Base-by-base conservation (phyloP, 1,140 invertebrate genomes). In the Aphelenchoides fujianensis region DNA sequence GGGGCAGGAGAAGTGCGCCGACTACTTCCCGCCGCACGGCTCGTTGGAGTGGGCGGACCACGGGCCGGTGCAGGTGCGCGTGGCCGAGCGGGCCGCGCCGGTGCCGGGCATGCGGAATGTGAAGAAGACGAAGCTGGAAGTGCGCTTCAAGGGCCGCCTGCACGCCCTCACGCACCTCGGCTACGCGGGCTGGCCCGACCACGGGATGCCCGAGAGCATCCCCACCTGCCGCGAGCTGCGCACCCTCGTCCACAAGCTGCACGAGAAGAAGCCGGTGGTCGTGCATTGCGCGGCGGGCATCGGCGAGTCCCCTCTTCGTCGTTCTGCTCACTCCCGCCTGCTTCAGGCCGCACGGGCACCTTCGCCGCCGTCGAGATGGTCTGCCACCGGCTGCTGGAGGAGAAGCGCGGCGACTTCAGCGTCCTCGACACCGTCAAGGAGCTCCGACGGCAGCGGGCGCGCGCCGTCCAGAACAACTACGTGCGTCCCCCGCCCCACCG, bases 381-480 rank as follows among this genome's bases (percentile, higher is more conserved):
- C 3, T 57, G 59, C 35, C 37, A 76, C 31, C 31, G 59, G 30
- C 72, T 76, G 23, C 28, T 80, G 7, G 37, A 70, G 36, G 31
- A 77, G 41, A 27, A 80, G 23, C 53, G 76, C 19, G 2, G 12
- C 32, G 55, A 59, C 23, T 75, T 76, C 77, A 70, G 52, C 1
- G 31, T 79, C 34, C 12, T 68, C 1, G 77, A 79, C 9, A 9
- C 70, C 2, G 54, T 75, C 3, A 74, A 67, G 23, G 28, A 63
- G 28, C 73, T 76, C 12, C 72, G 74, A 3, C 61, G 74, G 7
- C 74, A 76, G 41, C 27, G 74, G 2, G 31, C 61, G 27, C 73
- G 80, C 23, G 70, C 74, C 23, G 67, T 76, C 28, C 74, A 76
- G 37, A 76, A 76, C 57, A 77, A 78, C 37, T 75, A 54, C 23